Conservation (phyloP, 1,140 invertebrate species). For the Apis mellifera region Amel_HAv3.1 CM009943.2:3300501-3301000, state of each 20-base stretch:
- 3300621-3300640: too few relatives aligned
- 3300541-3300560: too few relatives aligned
- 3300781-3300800: background rate
- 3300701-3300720: too few relatives aligned
- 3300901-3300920: background rate
- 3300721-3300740: too few relatives aligned
- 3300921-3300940: background rate
- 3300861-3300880: slow-evolving; percentile 2
- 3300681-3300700: too few relatives aligned
- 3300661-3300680: too few relatives aligned
- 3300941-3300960: background rate
- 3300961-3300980: slow-evolving; percentile 20
- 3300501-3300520: slow-evolving; percentile 9
- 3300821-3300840: background rate
- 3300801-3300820: background rate
- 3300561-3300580: too few relatives aligned
- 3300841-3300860: background rate
- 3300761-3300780: background rate
- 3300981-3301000: slow-evolving; percentile 60
- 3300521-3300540: background rate
- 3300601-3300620: background rate
- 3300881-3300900: background rate
- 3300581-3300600: too few relatives aligned
- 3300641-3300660: too few relatives aligned
- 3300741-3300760: background rate